Conservation (phyloP, 92 coral and sea anemone genomes). For the Parazoanthus swiftii region DNA sequence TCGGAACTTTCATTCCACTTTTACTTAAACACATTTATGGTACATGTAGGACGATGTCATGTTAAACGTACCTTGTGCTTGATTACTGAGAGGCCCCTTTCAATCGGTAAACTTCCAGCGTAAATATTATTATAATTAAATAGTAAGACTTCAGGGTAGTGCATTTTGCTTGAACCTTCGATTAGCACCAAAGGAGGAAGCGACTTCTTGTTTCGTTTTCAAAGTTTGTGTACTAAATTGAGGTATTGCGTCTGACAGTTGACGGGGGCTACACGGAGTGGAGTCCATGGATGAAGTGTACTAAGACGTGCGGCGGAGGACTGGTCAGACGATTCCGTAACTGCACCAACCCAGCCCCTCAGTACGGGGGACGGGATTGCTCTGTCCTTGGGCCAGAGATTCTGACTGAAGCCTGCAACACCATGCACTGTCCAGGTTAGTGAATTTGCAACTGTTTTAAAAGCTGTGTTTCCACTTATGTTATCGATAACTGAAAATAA, state of each 20-base stretch:
- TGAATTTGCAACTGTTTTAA: neutral
- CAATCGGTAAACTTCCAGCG: no score
- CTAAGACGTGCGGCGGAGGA: conserved; percentile 86
- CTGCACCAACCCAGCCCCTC: conserved; percentile 85
- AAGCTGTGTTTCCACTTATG: neutral
- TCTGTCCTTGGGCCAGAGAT: conserved; percentile 80
- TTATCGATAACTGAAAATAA: neutral
- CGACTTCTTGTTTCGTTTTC: neutral
- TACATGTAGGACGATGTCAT: no score
- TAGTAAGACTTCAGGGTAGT: no score
- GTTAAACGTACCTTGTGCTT: no score
- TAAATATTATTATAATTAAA: no score
- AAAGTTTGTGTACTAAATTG: neutral
- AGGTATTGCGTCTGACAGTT: conserved; percentile 45
- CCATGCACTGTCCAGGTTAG: conserved; percentile 86
- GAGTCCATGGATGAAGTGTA: conserved; percentile 82
- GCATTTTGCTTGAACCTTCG: no score
- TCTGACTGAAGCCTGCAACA: conserved; percentile 64
- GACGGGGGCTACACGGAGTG: conserved; percentile 86
- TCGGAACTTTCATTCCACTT: no score
- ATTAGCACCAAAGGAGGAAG: neutral
- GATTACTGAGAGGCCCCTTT: no score
- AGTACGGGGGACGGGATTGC: conserved; percentile 88
- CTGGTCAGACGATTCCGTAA: conserved; percentile 68
- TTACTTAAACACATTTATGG: no score